phyloP scores from a whole-genome alignment of 2,797 vertebrate species.

The Myripristis murdjan region DNA sequence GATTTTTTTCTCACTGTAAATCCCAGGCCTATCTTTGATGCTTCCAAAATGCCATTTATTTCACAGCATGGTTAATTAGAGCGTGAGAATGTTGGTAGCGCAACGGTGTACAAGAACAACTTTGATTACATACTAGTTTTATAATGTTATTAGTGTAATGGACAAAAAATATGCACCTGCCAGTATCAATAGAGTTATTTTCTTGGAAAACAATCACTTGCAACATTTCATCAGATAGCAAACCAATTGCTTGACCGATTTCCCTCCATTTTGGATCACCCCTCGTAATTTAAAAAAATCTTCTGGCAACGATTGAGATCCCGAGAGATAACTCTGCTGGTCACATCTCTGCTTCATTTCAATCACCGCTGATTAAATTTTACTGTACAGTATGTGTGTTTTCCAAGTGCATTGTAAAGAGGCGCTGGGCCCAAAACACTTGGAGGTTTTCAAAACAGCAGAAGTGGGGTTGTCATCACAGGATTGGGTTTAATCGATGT shows the following conservation, averaged over 20 bases:
- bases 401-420: neutral
- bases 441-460: neutral
- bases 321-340: neutral
- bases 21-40: constrained; percentile 17
- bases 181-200: constrained; percentile 20
- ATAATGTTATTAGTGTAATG: constrained; percentile 44
- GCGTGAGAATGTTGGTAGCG: constrained; percentile 39
- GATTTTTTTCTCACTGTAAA: constrained; percentile 58
- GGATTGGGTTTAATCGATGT: neutral
- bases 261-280: constrained; percentile 18
- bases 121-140: constrained; percentile 35
- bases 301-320: neutral
- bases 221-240: constrained; percentile 30
- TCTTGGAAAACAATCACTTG: constrained; percentile 16
- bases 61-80: constrained; percentile 44
- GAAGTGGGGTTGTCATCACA: neutral
- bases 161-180: constrained; percentile 32
- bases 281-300: neutral
- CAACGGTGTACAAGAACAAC: constrained; percentile 24
- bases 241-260: constrained; percentile 19
- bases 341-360: constrained; percentile 3
- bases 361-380: neutral
- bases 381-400: neutral
- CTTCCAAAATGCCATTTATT: constrained; percentile 69
- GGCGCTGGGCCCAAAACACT: neutral